phyloP scores from a whole-genome alignment of 2,797 vertebrate genomes.

The Pagetopsis macropterus region DNA sequence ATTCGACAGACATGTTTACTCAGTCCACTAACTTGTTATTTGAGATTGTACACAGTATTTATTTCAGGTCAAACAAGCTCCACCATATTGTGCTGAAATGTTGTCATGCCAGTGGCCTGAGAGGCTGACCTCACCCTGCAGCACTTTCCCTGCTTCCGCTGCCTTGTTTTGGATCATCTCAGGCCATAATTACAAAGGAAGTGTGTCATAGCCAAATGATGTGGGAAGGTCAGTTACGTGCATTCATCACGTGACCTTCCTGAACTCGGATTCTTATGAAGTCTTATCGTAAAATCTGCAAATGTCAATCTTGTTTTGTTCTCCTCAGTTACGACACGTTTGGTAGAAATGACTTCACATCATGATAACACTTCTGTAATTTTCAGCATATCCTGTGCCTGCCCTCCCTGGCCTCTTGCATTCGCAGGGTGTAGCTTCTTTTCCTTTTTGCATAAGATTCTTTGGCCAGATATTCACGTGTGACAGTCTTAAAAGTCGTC shows the following conservation, averaged over 20 bases:
- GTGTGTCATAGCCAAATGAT: conserved; percentile 36
- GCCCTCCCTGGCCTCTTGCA: not conserved
- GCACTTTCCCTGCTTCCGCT: conserved; percentile 21
- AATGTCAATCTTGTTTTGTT: not conserved
- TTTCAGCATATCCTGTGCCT: conserved; percentile 34
- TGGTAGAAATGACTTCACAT: not conserved
- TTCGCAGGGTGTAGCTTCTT: not conserved
- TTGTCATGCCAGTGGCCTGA: conserved; percentile 23
- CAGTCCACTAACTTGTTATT: conserved; percentile 37
- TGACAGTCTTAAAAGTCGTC: conserved; percentile 10
- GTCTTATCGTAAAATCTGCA: not conserved
- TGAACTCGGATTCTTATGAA: not conserved
- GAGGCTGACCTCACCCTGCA: conserved; percentile 32
- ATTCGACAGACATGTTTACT: conserved; percentile 20
- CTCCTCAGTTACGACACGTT: not conserved
- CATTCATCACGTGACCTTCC: not conserved
- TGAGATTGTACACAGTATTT: conserved; percentile 42
- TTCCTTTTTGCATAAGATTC: not conserved
- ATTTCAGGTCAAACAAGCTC: conserved; percentile 14
- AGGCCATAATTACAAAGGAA: conserved; percentile 46
- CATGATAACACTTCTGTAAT: not conserved
- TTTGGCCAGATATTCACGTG: not conserved
- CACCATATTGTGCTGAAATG: conserved; percentile 26
- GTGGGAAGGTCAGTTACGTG: not conserved
- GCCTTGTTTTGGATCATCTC: conserved; percentile 33